These are phyloP conservation scores for Salticus scenicus DNA, from an alignment of 2,888 invertebrate species.

Conservation along the genomic window DNA sequence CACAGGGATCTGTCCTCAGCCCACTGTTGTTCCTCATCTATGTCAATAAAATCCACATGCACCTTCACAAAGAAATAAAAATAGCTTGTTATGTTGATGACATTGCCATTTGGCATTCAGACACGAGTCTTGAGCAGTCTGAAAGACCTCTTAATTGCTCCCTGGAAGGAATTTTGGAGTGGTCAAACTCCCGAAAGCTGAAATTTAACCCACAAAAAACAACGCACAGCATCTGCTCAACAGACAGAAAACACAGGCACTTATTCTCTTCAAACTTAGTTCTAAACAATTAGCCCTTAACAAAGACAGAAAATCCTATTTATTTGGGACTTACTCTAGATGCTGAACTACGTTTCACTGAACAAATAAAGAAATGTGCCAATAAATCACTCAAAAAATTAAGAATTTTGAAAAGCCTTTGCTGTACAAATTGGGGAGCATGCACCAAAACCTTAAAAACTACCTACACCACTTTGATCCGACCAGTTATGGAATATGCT, in stretches of 20 bases:
- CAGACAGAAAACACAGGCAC: too few relatives aligned
- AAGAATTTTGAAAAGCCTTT: not conserved
- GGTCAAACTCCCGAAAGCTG: not conserved
- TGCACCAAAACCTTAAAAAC: not conserved
- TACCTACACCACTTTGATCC: not conserved
- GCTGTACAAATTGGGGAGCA: not conserved
- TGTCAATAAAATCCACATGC: not conserved
- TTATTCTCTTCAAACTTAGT: too few relatives aligned
- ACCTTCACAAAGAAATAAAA: not conserved
- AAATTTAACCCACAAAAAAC: not conserved
- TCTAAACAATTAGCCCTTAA: too few relatives aligned
- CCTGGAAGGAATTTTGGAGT: not conserved
- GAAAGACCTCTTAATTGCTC: not conserved
- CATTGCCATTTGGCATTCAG: too few relatives aligned
- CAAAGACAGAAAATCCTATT: not conserved
- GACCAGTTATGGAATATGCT: not conserved
- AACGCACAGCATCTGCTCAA: too few relatives aligned
- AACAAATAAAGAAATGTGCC: too few relatives aligned
- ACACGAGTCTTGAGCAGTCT: too few relatives aligned
- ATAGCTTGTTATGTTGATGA: not conserved
- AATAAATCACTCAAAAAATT: slow-evolving; percentile 17
- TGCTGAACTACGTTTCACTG: not conserved
- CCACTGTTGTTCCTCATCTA: not conserved
- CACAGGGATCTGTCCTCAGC: not conserved
- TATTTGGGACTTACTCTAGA: slow-evolving; percentile 8